Evolutionary conservation across 2,797 vertebrate species (phyloP).

Genomic region (Rhabdophis nuchalis): DNA sequence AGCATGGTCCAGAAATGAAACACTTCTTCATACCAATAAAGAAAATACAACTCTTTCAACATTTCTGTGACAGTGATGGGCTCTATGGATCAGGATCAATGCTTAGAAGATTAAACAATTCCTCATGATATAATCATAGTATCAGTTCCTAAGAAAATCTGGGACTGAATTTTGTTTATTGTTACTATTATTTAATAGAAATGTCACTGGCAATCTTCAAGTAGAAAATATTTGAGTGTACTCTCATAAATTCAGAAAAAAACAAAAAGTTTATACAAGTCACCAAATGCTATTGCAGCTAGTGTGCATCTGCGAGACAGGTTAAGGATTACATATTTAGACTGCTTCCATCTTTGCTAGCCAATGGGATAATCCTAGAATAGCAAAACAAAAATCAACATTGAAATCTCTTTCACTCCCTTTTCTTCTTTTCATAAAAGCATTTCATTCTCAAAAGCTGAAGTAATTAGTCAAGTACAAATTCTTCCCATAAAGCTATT

Average conservation of each 20-base stretch:
- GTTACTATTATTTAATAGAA: not conserved
- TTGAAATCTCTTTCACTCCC: not conserved
- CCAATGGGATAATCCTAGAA: not conserved
- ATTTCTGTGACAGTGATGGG: not conserved
- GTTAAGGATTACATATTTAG: not conserved
- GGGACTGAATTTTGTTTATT: not conserved
- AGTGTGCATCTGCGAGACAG: not conserved
- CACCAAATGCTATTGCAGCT: not conserved
- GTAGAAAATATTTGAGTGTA: not conserved
- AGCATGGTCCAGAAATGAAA: not conserved
- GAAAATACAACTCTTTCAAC: not conserved
- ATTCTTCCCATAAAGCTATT: slow-evolving; percentile 52
- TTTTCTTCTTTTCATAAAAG: slow-evolving; percentile 46
- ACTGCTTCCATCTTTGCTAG: not conserved
- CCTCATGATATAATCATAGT: not conserved
- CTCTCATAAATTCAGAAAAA: not conserved
- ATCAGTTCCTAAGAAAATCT: not conserved
- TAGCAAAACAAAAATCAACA: not conserved
- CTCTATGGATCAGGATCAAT: not conserved
- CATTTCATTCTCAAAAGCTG: slow-evolving; percentile 62
- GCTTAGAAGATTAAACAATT: not conserved
- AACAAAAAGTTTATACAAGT: not conserved
- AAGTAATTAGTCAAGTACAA: slow-evolving; percentile 65
- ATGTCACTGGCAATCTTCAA: not conserved
- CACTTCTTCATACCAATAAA: not conserved